phyloP scores from a whole-genome alignment of 2,888 invertebrate genomes.

The Ferdinandea cuprea region DNA sequence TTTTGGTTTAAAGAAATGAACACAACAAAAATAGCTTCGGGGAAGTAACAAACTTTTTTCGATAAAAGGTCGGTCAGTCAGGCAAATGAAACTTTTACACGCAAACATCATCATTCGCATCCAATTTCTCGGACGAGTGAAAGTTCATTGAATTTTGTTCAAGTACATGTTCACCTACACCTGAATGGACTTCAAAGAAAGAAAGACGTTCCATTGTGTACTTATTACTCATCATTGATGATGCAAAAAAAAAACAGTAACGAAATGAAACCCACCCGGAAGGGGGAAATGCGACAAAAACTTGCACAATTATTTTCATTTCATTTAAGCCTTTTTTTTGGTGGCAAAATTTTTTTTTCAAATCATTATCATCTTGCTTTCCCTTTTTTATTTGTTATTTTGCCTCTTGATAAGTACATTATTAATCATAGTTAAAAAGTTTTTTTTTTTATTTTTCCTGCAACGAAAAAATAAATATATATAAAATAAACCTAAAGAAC shows the following conservation, averaged over 20 bases:
- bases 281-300: neutral
- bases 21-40: neutral
- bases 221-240: neutral
- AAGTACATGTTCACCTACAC: conserved; percentile 3
- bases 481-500: neutral
- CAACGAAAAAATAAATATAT: neutral
- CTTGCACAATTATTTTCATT: neutral
- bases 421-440: neutral
- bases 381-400: neutral
- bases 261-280: no score
- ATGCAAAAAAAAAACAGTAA: neutral
- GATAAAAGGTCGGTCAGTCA: neutral
- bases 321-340: neutral
- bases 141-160: conserved; percentile 8
- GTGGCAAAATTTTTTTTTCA: neutral
- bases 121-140: neutral
- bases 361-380: conserved; percentile 5
- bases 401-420: neutral
- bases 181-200: neutral
- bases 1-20: neutral
- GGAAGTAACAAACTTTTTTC: neutral
- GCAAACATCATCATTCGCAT: neutral
- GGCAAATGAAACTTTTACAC: neutral
- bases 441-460: neutral
- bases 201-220: neutral